A percentile compares a stretch with the other conserved stretches of the same genome.
Evolutionary conservation across 1,140 invertebrate genomes (phyloP).

Genomic region (Littorina saxatilis): DNA sequence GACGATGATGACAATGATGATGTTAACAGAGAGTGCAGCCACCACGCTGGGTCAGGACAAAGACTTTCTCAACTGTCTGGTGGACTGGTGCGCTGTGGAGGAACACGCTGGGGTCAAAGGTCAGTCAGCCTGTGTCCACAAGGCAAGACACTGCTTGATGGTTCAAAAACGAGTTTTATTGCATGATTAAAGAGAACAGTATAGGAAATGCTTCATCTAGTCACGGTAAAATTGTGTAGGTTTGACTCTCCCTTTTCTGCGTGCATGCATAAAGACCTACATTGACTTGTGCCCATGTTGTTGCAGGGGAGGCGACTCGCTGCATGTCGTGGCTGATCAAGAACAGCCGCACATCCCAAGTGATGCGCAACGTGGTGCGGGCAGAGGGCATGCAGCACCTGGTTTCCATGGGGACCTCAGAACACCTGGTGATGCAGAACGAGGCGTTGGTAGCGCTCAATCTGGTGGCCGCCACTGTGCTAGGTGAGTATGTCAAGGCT

Average conservation of each 20-base stretch:
- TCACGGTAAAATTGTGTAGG: too few species aligned
- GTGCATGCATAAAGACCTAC: too few species aligned
- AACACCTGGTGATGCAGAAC: slow-evolving; percentile 92
- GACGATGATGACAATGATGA: background rate
- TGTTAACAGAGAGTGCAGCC: slow-evolving; percentile 80
- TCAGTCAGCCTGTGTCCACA: slow-evolving; percentile 37
- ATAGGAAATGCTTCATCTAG: too few species aligned
- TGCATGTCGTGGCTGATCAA: slow-evolving; percentile 89
- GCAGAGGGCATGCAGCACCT: slow-evolving; percentile 84
- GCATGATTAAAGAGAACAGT: too few species aligned
- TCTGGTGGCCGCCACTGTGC: slow-evolving; percentile 64
- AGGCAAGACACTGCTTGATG: too few species aligned
- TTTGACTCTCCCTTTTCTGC: too few species aligned
- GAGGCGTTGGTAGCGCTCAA: slow-evolving; percentile 81
- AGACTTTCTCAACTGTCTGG: slow-evolving; percentile 81
- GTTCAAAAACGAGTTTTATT: too few species aligned
- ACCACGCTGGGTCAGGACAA: slow-evolving; percentile 79
- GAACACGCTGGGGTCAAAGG: slow-evolving; percentile 88
- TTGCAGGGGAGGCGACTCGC: slow-evolving; percentile 85
- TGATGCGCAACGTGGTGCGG: slow-evolving; percentile 81
- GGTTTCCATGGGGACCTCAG: slow-evolving; percentile 87
- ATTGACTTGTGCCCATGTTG: background rate
- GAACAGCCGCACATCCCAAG: slow-evolving; percentile 81
- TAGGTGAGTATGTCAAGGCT: slow-evolving; percentile 69
- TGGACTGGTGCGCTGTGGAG: slow-evolving; percentile 87